Base-by-base conservation (phyloP, 2,113 vertebrate species). In the Sebastes fasciatus region DNA sequence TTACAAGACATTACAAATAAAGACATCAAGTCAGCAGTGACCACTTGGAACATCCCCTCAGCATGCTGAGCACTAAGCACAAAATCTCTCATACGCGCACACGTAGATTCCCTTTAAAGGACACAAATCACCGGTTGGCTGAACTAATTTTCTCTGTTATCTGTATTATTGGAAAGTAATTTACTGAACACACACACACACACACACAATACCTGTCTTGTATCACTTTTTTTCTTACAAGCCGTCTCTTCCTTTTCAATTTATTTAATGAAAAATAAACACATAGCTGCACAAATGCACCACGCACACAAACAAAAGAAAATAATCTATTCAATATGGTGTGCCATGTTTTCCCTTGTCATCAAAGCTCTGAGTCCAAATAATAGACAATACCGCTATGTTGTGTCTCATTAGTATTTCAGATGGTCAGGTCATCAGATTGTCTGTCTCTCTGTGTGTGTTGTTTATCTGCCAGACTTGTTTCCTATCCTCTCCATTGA, bases 391-490 rank as follows among this genome's bases (percentile, higher is more conserved):
- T 45, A 21, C 23, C 21, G 69, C 21, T 74, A 23, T 52, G 58
- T 63, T 75, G 65, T 64, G 58, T 76, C 77, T 80, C 71, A 76
- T 76, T 79, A 85, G 72, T 70, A 65, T 80, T 75, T 80, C 77
- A 79, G 69, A 46, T 67, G 55, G 46, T 52, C 62, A 49, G 43
- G n/a, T 79, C 70, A 69, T 64, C 64, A 68, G 21, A 73, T 51
- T 26, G 34, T 58, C 26, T 52, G 23, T 69, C 8, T 60, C 5
- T 83, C 45, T 78, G n/a, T 73, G 43, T 58, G 52, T 66, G 49
- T 55, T 80, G 43, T 71, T 80, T 61, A 46, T 54, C 10, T 57
- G 63, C 21, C 34, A 66, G 46, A 66, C 17, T 52, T 70, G 42
- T 72, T 66, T 85, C 66, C 49, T 62, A 0, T 26, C 11, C 55